phyloP scores from a whole-genome alignment of 2,113 vertebrate species.

The Notarius quadriscutis region DNA sequence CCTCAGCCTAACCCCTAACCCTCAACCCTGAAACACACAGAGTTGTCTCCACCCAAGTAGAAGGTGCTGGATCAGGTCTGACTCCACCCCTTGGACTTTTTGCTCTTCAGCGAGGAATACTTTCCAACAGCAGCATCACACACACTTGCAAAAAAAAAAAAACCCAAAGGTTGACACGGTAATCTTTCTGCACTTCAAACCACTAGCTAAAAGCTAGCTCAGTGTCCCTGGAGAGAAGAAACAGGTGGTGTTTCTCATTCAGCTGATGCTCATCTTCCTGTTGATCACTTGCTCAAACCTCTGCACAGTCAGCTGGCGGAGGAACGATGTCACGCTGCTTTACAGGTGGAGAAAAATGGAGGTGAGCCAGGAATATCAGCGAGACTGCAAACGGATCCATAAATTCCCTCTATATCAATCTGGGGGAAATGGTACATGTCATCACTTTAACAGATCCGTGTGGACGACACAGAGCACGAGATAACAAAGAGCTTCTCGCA shows the following conservation, averaged over 20 bases:
- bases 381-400: not conserved
- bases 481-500: not conserved
- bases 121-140: not conserved
- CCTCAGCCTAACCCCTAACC: not conserved
- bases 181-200: not conserved
- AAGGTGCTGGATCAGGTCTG: not conserved
- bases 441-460: not conserved
- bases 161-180: not conserved
- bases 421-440: not conserved
- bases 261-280: conserved; percentile 19
- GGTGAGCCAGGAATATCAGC: conserved; percentile 7
- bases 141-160: not conserved
- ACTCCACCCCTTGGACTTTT: not conserved
- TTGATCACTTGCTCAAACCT: conserved; percentile 16
- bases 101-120: not conserved
- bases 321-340: not conserved
- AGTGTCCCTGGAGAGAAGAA: conserved; percentile 12
- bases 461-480: not conserved
- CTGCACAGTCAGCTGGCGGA: not conserved
- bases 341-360: conserved; percentile 14
- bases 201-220: not conserved
- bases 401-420: not conserved
- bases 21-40: not conserved
- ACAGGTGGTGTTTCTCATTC: conserved; percentile 9
- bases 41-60: not conserved